Evolutionary conservation across 2,113 vertebrate species (phyloP), one percentile per base, ranked within the genome.

Genomic region (Mugil cephalus): DNA sequence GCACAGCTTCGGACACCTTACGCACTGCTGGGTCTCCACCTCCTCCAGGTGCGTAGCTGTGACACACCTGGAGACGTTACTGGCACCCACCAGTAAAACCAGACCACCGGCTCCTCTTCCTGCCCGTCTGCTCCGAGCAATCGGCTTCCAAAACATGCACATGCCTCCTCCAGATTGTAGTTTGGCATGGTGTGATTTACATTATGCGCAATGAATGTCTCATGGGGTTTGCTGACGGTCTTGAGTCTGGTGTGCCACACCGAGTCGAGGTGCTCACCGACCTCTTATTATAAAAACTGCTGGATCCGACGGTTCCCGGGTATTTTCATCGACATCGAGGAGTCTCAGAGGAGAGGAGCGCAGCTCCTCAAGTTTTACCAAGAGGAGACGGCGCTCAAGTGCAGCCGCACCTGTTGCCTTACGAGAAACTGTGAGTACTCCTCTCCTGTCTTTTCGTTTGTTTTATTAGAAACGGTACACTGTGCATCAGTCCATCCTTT

Each of bases 231-330:
- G 79, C 62, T 97, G 45, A 14, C 94, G 80, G 79, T 96, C 0
- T 61, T 96, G 40, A 78, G 74, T 53, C 69, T 93, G 86, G 53
- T 88, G 8, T 75, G 64, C 67, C 43, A 71, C 21, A 72, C 91
- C 0, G 88, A 92, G 13, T 50, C 91, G 0, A 91, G 94, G 56
- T 99, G 98, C 91, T 95, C 95, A 0, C 95, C 96, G 39, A 95
- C 93, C 0, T 69, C 90, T 0, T 97, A 96, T 51, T 97, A 97
- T 65, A 95, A 95, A 59, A 93, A 95, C 91, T 99, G 98, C 91
- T 98, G 98, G 97, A 97, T 99, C 63, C 94, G 94, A 12, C 95
- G 95, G 14, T 97, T 96, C 75, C 96, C 97, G 0, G 96, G 97
- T 0, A 86, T 98, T 4, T 91, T 91, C 4, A 53, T 98, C 34